Base-by-base conservation (phyloP, 2,797 vertebrate genomes). In the Neosilurus mollespiculum region DNA sequence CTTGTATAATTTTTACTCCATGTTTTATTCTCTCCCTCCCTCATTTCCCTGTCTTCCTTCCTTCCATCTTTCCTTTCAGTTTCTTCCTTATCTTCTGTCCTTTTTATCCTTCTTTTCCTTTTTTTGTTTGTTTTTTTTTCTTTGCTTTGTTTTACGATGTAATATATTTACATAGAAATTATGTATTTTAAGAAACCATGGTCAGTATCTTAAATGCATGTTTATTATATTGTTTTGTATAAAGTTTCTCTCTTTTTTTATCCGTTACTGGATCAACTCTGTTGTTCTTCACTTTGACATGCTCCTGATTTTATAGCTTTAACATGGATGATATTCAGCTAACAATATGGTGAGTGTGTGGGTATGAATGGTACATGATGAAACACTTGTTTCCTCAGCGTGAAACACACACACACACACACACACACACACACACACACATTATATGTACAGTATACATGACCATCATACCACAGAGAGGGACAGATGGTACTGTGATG, bases 401-500 rank as follows among this genome's bases (percentile, higher is more conserved):
- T 65, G 69, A 54, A 37, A 15, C 22, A 80, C n/a, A 51, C 84
- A 81, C 66, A 26, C 78, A 54, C 58, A 69, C 59, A 75, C n/a
- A 72, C 49, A 72, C 3, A 14, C 16, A 53, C 16, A 16, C 20
- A 16, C 11, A 18, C 16, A 56, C 11, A 53, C 18, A 26, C 20
- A 20, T 11, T 16, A 24, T 18, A 72, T 56, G 18, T 20, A 54
- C 30, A 30, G 37, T 2, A 73, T n/a, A 30, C 16, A 73, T 5
- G 1, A 24, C 43, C 37, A 54, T 69, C 66, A 79, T 72, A 79
- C 81, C 75, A 54, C 64, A 51, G 72, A 66, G 64, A 66, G 58
- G 79, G 26, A 84, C 84, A 84, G 80, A 84, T 80, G 84, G 76
- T 22, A 70, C 61, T 53, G 71, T 80, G 53, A 79, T 56, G 22